Conservation (phyloP, 2,888 invertebrate genomes). For the Axea sp. region DNA sequence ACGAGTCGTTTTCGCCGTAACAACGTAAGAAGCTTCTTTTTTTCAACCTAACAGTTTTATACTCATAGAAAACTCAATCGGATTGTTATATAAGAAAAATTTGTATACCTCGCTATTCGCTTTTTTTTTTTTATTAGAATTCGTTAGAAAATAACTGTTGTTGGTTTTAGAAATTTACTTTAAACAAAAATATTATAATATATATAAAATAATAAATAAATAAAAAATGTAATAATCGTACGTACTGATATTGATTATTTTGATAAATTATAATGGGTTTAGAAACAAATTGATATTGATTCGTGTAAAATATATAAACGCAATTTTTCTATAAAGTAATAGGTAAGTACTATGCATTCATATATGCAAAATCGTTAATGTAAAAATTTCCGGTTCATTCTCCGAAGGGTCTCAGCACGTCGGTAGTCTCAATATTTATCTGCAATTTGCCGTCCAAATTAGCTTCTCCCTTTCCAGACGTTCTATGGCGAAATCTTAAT, state of each 20-base stretch:
- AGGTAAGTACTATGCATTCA: constrained; percentile 23
- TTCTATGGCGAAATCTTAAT: constrained; percentile 57
- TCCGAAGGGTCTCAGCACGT: constrained; percentile 51
- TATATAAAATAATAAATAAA: too few relatives aligned
- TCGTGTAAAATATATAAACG: too few relatives aligned
- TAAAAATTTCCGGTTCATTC: constrained; percentile 72
- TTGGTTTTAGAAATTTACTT: too few relatives aligned
- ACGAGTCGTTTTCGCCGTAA: constrained; percentile 51
- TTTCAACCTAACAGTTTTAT: constrained; percentile 39
- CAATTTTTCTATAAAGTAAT: constrained; percentile 6
- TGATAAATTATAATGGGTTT: too few relatives aligned
- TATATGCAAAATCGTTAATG: constrained; percentile 66
- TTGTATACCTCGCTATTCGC: too few relatives aligned
- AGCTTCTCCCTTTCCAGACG: constrained; percentile 73
- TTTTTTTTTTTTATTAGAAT: too few relatives aligned
- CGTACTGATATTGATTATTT: too few relatives aligned
- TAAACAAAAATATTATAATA: too few relatives aligned
- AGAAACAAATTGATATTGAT: too few relatives aligned
- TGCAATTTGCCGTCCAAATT: constrained; percentile 74
- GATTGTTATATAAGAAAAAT: too few relatives aligned
- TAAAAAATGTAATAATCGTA: too few relatives aligned
- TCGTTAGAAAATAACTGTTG: too few relatives aligned
- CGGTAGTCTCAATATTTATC: constrained; percentile 70
- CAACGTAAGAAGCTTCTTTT: constrained; percentile 63
- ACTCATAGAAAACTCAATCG: constrained; percentile 30